Percentiles rank a stretch among this genome's conserved stretches.
phyloP scores from a whole-genome alignment of 2,113 vertebrate species.

The Gnathonemus echidnorhynchus region DNA sequence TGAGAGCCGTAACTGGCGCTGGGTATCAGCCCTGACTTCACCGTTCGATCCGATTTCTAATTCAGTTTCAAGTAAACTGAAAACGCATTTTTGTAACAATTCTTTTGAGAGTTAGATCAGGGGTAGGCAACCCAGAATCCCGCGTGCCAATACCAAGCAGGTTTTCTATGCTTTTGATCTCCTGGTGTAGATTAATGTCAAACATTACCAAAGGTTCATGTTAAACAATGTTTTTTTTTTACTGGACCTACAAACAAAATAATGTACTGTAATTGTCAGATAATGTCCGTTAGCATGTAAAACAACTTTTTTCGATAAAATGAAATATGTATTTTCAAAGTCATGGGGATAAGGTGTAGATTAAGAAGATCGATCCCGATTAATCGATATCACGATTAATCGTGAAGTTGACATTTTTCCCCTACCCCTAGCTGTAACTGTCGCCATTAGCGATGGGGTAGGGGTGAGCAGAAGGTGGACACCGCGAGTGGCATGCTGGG shows the following conservation, averaged over 20 bases:
- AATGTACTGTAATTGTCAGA: neutral
- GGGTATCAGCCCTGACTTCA: neutral
- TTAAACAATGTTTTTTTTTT: neutral
- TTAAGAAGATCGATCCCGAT: neutral
- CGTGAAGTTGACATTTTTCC: neutral
- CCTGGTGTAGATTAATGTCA: neutral
- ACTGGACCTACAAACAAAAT: neutral
- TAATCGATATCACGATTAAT: neutral
- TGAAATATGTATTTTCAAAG: neutral
- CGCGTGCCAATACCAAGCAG: neutral
- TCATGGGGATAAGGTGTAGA: neutral
- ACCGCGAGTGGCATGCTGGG: neutral
- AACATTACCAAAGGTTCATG: neutral
- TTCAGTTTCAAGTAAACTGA: neutral
- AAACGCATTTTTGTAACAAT: neutral
- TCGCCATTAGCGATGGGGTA: neutral
- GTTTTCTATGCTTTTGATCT: neutral
- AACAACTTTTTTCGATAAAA: neutral
- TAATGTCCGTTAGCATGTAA: neutral
- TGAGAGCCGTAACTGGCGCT: neutral
- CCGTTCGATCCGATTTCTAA: neutral
- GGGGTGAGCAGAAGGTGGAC: neutral
- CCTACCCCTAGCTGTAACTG: neutral
- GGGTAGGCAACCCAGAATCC: neutral
- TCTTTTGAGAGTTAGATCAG: neutral